Percentiles rank a stretch among this genome's conserved stretches.
These are phyloP conservation scores for Craterocephalus amniculus DNA, from an alignment of 2,797 vertebrate species.

Conservation along the genomic window DNA sequence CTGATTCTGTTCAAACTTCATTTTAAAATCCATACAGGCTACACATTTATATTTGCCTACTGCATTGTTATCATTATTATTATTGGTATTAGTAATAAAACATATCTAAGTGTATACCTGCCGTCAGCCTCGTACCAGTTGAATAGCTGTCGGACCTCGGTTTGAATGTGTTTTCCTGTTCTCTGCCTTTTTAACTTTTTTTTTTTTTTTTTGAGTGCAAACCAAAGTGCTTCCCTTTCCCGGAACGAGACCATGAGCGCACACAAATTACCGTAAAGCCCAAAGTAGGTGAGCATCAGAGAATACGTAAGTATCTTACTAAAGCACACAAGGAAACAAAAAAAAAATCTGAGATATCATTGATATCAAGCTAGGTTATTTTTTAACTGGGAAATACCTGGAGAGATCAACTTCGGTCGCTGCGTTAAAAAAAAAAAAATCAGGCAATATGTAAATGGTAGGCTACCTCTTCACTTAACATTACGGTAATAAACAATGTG, in stretches of 20 bases:
- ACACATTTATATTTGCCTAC: neutral
- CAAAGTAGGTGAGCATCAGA: neutral
- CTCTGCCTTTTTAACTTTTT: constrained; percentile 20
- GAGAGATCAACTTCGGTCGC: fast-evolving
- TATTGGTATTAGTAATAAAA: neutral
- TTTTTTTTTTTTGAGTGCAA: constrained; percentile 1
- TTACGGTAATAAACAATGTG: constrained; percentile 63
- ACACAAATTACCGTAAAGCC: constrained; percentile 45
- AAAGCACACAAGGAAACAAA: too few relatives aligned
- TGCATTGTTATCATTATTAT: too few relatives aligned
- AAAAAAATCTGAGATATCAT: too few relatives aligned
- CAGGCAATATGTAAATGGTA: neutral
- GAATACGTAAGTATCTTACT: neutral
- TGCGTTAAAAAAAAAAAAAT: neutral
- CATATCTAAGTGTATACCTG: constrained; percentile 51
- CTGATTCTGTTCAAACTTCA: neutral
- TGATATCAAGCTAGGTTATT: fast-evolving
- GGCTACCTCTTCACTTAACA: fast-evolving
- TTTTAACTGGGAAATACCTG: fast-evolving
- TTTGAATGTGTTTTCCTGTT: constrained; percentile 13
- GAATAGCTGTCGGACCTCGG: constrained; percentile 24
- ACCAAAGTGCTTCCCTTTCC: constrained; percentile 63
- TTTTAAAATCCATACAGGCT: neutral
- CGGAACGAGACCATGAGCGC: constrained; percentile 59
- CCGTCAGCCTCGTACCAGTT: constrained; percentile 27